Base-by-base conservation (phyloP, 2,888 invertebrate genomes). In the Diarsia rubi region DNA sequence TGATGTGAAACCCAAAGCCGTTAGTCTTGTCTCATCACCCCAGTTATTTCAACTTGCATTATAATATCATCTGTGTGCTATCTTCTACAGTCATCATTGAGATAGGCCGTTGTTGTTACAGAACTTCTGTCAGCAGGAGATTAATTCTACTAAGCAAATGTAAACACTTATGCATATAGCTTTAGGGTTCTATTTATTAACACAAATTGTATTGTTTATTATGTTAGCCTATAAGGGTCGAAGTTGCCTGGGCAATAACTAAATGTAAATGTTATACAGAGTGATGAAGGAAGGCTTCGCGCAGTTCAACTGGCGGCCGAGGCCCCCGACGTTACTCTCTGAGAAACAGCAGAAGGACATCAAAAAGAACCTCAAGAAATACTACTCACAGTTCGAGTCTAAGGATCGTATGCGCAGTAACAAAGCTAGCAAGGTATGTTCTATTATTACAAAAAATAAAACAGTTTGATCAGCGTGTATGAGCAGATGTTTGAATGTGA, bases 301-400 rank as follows among this genome's bases (percentile, higher is more conserved):
- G 72, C 99, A 99, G 95, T 98, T 99, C 92, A 97, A 99, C 91
- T 99, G 99, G 99, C 97, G 99, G 85, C 99, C 99, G 37, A 97
- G 99, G 60, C 99, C 99, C 0, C 97, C 98, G 0, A 98, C 99
- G 47, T 97, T 99, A 47, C 97, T 99, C 3, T 94, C 97, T 0
- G 97, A 98, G 66, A 98, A 98, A 66, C 98, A 99, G 90, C 98
- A 99, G 90, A 98, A 99, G 97, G 99, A 99, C 57, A 98, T 99
- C 84, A 99, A 98, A 96, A 99, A 99, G 97, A 99, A 98, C 94
- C 97, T 99, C 92, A 99, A 99, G 97, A 99, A 99, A 93, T 99
- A 99, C 97, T 99, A 99, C 91, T 98, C 98, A 44, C 98, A 98
- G 94, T 99, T 99, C 93, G 99, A 99, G 94, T 98, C 98, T 91